A percentile compares a stretch with the other conserved stretches of the same genome.
Conservation (phyloP, 2,113 vertebrate genomes). For the Plecotus auritus region DNA sequence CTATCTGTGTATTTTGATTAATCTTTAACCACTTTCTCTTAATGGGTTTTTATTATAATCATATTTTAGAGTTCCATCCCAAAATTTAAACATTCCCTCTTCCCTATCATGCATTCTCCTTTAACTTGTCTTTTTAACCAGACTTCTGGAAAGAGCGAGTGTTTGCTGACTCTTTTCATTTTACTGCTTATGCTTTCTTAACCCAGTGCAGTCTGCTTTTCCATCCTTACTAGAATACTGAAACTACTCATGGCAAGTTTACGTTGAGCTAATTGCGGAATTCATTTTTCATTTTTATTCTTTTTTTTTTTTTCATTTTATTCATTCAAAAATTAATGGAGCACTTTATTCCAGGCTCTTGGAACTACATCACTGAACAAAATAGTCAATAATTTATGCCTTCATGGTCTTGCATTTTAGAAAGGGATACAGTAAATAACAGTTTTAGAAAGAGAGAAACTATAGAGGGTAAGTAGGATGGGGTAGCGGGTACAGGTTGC, state of each 20-base stretch:
- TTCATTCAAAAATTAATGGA: slow-evolving; percentile 22
- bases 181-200: neutral
- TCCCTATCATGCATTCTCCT: neutral
- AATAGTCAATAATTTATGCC: neutral
- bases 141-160: neutral
- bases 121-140: neutral
- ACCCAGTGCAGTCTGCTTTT: neutral
- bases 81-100: neutral
- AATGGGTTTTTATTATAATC: neutral
- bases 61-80: neutral
- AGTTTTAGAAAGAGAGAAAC: neutral
- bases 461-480: neutral
- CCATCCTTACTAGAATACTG: neutral
- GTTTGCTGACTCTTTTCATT: neutral
- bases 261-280: neutral
- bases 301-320: slow-evolving; percentile 22
- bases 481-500: neutral
- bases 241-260: neutral
- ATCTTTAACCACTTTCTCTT: slow-evolving; percentile 1
- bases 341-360: slow-evolving; percentile 10
- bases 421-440: neutral
- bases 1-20: neutral
- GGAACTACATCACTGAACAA: neutral
- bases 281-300: neutral
- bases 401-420: slow-evolving; percentile 5